Evolutionary conservation across 2,113 vertebrate species (phyloP).

Genomic region (Scomber scombrus): DNA sequence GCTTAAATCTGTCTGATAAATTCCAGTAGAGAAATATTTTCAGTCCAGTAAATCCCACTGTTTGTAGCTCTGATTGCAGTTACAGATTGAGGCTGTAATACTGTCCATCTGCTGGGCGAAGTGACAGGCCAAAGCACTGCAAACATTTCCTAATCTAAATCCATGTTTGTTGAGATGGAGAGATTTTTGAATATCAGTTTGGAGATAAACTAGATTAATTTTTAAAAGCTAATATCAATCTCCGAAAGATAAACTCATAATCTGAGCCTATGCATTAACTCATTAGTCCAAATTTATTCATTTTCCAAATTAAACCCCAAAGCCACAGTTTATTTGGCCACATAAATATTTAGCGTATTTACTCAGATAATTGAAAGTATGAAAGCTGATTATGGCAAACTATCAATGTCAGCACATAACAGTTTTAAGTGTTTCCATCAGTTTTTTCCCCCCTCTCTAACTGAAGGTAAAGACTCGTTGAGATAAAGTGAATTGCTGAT

Average conservation of each 20-base stretch:
- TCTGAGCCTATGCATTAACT: conserved; percentile 26
- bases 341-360: conserved; percentile 40
- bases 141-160: conserved; percentile 56
- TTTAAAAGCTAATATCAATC: conserved; percentile 58
- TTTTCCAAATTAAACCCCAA: conserved; percentile 49
- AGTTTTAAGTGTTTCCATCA: conserved; percentile 3
- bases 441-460: not conserved
- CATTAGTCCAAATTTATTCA: conserved; percentile 41
- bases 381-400: conserved; percentile 52
- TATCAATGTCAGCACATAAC: conserved; percentile 19
- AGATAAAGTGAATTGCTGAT: not conserved
- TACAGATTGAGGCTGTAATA: conserved; percentile 6
- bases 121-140: conserved; percentile 20
- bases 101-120: conserved; percentile 46
- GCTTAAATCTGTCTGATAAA: not conserved
- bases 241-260: conserved; percentile 20
- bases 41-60: conserved; percentile 16
- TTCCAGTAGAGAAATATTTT: not conserved
- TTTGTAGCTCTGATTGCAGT: not conserved
- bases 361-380: conserved; percentile 41
- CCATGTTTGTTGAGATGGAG: conserved; percentile 48
- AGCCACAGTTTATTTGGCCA: conserved; percentile 20
- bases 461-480: not conserved
- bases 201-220: conserved; percentile 43
- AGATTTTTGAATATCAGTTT: conserved; percentile 64